phyloP scores from a whole-genome alignment of 2,113 vertebrate species.

The Buteo buteo region DNA sequence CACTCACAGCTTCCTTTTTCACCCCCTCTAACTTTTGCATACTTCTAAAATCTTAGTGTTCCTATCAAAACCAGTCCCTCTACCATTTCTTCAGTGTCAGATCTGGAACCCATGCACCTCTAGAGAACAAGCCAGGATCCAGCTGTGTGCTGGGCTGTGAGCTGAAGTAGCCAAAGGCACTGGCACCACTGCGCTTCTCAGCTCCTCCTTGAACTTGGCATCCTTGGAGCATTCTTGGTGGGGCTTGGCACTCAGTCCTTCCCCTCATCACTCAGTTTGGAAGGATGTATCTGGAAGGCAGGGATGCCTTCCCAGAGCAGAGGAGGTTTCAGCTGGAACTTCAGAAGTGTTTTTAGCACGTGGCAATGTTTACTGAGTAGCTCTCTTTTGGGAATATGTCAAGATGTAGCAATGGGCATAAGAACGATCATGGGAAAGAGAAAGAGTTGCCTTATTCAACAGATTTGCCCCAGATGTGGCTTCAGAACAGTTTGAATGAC shows the following conservation, averaged over 20 bases:
- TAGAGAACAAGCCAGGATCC: background rate
- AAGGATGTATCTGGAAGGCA: background rate
- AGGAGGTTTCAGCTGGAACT: background rate
- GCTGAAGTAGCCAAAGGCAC: fast-evolving
- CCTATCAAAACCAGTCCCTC: background rate
- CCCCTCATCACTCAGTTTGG: fast-evolving
- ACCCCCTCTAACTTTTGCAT: background rate
- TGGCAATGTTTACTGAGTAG: background rate
- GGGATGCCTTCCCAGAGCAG: background rate
- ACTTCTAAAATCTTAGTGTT: background rate
- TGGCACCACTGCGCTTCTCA: fast-evolving
- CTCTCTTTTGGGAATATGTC: background rate
- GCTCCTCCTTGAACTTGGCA: background rate
- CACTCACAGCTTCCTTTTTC: background rate
- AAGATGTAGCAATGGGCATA: background rate
- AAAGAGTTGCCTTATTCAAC: background rate
- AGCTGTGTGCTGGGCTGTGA: fast-evolving
- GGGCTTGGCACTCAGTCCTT: background rate
- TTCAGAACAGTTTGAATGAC: background rate
- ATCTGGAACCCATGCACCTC: background rate
- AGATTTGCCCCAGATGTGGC: background rate
- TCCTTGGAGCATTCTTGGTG: background rate
- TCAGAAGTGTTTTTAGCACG: background rate
- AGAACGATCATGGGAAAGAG: background rate
- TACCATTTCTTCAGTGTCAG: background rate